Evolutionary conservation across 1,140 invertebrate species (phyloP).

Genomic region (Dryas iulia): DNA sequence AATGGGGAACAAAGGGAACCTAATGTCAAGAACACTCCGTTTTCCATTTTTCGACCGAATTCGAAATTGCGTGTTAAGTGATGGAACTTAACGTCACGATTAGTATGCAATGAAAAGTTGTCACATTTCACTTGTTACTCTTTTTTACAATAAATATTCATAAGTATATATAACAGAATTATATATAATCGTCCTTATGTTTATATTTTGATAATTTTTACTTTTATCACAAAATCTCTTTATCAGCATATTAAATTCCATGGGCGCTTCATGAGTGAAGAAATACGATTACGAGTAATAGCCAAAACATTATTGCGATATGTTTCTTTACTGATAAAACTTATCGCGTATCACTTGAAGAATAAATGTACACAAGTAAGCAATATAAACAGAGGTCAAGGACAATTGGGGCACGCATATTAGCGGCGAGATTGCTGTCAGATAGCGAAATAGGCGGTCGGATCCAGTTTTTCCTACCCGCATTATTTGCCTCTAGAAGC

Average conservation of each 20-base stretch:
- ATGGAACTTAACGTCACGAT: too few relatives aligned
- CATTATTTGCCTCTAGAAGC: neutral
- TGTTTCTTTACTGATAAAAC: conserved; percentile 26
- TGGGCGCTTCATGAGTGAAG: neutral
- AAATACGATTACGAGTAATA: neutral
- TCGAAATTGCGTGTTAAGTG: too few relatives aligned
- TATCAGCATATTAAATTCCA: neutral
- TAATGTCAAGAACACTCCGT: too few relatives aligned
- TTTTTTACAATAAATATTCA: too few relatives aligned
- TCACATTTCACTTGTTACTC: too few relatives aligned
- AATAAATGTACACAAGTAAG: conserved; percentile 28
- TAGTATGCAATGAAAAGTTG: too few relatives aligned
- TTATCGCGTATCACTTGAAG: conserved; percentile 36
- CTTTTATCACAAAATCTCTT: neutral
- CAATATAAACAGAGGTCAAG: conserved; percentile 52
- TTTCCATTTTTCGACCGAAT: too few relatives aligned
- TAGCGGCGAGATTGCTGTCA: conserved; percentile 41
- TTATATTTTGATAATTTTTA: neutral
- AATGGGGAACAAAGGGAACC: too few relatives aligned
- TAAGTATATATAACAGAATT: too few relatives aligned
- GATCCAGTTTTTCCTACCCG: neutral
- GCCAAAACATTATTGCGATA: neutral
- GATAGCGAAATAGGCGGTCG: conserved; percentile 34
- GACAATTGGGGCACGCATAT: conserved; percentile 49
- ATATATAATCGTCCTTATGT: too few relatives aligned